phyloP scores from a whole-genome alignment of 2,888 invertebrate genomes.

The Synergus japonicus region DNA sequence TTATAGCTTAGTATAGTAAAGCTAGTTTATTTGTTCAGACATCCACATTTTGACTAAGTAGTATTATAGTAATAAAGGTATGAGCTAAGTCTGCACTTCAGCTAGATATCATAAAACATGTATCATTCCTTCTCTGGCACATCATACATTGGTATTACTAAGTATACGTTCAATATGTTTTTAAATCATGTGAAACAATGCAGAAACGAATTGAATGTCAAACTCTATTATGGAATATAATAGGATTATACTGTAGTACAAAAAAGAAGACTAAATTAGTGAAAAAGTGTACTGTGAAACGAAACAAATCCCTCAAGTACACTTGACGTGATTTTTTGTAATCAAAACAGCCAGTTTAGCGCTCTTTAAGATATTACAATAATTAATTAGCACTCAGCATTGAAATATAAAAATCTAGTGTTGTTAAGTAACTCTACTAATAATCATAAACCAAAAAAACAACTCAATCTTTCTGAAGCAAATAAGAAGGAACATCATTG shows the following conservation, averaged over 20 bases:
- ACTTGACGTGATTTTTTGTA: conserved; percentile 59
- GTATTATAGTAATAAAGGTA: conserved; percentile 77
- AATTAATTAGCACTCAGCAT: conserved; percentile 70
- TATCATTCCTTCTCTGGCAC: conserved; percentile 76
- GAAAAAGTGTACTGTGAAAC: conserved; percentile 62
- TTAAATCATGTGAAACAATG: conserved; percentile 72
- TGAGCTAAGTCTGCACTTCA: conserved; percentile 77
- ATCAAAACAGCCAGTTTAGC: conserved; percentile 64
- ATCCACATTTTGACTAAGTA: conserved; percentile 78
- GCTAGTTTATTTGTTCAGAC: conserved; percentile 77
- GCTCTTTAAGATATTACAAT: conserved; percentile 59
- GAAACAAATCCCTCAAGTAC: conserved; percentile 65
- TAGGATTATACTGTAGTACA: conserved; percentile 70
- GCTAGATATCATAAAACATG: conserved; percentile 78
- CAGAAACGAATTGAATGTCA: conserved; percentile 70
- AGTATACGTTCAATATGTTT: conserved; percentile 72
- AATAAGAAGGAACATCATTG: conserved; percentile 74
- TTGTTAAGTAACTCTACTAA: conserved; percentile 69
- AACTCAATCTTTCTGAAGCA: conserved; percentile 71
- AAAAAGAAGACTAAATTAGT: conserved; percentile 64
- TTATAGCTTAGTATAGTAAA: conserved; percentile 77
- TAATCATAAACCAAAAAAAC: conserved; percentile 69
- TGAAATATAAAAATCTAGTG: conserved; percentile 71
- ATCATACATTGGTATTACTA: conserved; percentile 77
- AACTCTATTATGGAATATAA: conserved; percentile 70